A percentile compares a stretch with the other conserved stretches of the same genome.
Conservation (phyloP, 2,113 vertebrate species). For the Ramphastos sulfuratus region DNA sequence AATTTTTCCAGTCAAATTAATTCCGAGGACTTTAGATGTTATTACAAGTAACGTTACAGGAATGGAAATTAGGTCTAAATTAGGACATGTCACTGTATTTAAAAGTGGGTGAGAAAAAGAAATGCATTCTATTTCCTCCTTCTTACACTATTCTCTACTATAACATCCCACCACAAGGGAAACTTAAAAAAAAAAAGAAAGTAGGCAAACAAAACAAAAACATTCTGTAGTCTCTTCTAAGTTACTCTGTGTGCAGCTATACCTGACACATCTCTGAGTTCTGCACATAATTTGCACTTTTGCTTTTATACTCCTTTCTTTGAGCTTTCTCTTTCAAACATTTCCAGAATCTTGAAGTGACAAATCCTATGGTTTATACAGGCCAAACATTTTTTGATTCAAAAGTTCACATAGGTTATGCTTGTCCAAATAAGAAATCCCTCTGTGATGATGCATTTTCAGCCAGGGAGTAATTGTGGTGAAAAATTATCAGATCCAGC, state of each 20-base stretch:
- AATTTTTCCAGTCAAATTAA: conserved; percentile 83
- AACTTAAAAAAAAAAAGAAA: neutral
- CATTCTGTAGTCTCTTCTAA: conserved; percentile 1
- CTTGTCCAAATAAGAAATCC: neutral
- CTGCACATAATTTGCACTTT: neutral
- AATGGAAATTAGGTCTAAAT: conserved; percentile 77
- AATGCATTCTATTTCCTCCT: conserved; percentile 18
- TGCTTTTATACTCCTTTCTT: neutral
- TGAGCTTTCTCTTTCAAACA: neutral
- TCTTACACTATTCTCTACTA: neutral
- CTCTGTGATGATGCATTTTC: neutral
- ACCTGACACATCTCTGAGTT: neutral
- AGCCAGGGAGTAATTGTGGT: neutral
- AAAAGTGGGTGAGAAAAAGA: conserved; percentile 39
- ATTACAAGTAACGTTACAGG: conserved; percentile 78
- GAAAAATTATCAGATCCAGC: neutral
- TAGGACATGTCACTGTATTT: conserved; percentile 71
- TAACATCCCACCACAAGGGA: neutral
- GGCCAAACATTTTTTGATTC: neutral
- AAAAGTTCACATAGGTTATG: neutral
- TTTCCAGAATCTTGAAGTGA: neutral
- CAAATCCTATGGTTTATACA: neutral
- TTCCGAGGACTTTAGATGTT: conserved; percentile 72
- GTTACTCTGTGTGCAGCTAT: neutral
- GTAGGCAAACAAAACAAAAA: neutral